Evolutionary conservation across 2,113 vertebrate genomes (phyloP).

Genomic region (Petaurus breviceps): DNA sequence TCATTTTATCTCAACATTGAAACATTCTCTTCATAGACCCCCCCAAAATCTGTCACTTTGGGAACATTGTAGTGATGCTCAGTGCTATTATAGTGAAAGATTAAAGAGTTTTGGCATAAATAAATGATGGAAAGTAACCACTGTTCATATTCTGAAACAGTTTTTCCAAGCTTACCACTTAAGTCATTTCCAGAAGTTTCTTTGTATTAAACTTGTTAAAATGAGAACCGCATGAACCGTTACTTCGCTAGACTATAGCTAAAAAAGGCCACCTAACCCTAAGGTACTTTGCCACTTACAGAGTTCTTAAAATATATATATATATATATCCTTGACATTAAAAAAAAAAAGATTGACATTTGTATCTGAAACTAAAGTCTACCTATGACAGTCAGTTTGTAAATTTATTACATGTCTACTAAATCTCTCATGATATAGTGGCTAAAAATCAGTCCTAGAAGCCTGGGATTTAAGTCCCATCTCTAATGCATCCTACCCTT

Average conservation of each 20-base stretch:
- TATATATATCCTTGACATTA: neutral
- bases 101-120: constrained; percentile 5
- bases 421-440: neutral
- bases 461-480: neutral
- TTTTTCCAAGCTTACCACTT: constrained; percentile 20
- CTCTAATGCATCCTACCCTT: neutral
- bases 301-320: neutral
- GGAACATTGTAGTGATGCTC: neutral
- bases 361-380: neutral
- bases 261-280: constrained; percentile 13
- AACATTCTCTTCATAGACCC: neutral
- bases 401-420: neutral
- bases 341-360: neutral
- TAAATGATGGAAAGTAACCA: neutral
- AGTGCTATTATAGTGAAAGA: constrained; percentile 25
- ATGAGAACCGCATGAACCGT: neutral
- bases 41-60: neutral
- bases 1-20: neutral
- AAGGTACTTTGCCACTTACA: constrained; percentile 2
- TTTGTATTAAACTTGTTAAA: constrained; percentile 29
- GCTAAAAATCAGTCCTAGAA: neutral
- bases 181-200: neutral
- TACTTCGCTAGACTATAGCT: constrained; percentile 4
- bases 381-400: neutral
- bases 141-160: constrained; percentile 4